phyloP scores from a whole-genome alignment of 2,113 vertebrate species.

The Apodemus speciosus region DNA sequence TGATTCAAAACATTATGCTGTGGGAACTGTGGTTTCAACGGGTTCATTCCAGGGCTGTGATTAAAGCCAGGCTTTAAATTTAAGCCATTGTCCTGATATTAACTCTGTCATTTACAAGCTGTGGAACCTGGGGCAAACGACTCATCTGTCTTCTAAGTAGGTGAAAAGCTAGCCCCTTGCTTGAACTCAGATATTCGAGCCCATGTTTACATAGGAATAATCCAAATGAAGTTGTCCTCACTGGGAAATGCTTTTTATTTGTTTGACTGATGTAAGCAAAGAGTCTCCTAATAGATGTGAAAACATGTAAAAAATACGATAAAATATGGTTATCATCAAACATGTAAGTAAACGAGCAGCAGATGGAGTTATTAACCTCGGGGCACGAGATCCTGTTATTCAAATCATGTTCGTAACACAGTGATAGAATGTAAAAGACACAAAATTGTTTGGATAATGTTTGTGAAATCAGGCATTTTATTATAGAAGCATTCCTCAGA shows the following conservation, averaged over 20 bases:
- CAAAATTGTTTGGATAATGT: neutral
- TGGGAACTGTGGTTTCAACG: conserved; percentile 14
- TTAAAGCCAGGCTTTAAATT: conserved; percentile 30
- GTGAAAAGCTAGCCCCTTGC: neutral
- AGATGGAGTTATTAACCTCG: conserved; percentile 50
- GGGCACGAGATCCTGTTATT: conserved; percentile 25
- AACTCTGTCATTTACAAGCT: conserved; percentile 49
- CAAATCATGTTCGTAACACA: conserved; percentile 22
- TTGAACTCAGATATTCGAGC: conserved; percentile 17
- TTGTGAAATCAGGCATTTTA: conserved; percentile 34
- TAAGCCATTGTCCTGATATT: neutral
- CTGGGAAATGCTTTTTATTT: conserved; percentile 58
- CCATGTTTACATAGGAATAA: neutral
- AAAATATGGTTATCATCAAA: conserved; percentile 52
- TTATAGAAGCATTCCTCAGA: conserved; percentile 17
- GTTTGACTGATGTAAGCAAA: conserved; percentile 28
- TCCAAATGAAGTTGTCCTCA: neutral
- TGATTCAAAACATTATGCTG: neutral
- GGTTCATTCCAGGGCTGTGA: neutral
- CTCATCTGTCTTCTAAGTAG: neutral
- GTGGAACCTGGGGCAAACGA: conserved; percentile 18
- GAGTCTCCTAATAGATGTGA: conserved; percentile 13
- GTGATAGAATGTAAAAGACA: neutral
- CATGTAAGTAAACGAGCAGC: conserved; percentile 47
- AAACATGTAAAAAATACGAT: conserved; percentile 1